Evolutionary conservation across 1,140 invertebrate genomes (phyloP), one percentile per base, ranked within the genome.

Genomic region (Caenorhabditis remanei): DNA sequence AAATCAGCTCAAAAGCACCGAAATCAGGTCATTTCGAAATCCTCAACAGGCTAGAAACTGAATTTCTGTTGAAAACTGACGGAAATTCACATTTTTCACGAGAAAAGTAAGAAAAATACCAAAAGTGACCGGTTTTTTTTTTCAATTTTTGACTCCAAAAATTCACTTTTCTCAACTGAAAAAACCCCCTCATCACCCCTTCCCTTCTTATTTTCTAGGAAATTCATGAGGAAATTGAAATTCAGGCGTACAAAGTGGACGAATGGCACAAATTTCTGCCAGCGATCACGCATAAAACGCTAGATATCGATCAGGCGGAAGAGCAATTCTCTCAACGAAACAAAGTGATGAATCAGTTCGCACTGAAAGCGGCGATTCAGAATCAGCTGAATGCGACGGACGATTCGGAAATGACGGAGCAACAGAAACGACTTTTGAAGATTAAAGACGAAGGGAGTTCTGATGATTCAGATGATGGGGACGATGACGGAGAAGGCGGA

Each of bases 311-410:
- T 65, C 90, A 93, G 50, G 91, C 92, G 11, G 91, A 92, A 48
- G 92, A 92, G 61, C 87, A 91, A 83, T 92, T 92, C 56, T 87
- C 87, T 16, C 87, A 89, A 19, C 87, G 91, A 16, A 88, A 89
- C 61, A 90, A 90, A 84, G 92, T 92, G 19, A 90, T 92, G 84
- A 92, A 92, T 87, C 92, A 93, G 50, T 92, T 92, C 87, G 91
- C 91, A 40, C 65, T 93, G 55, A 92, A 93, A 88, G 91, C 92
- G 13, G 88, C 92, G 56, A 92, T 92, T 24, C 85, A 91, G 67
- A 85, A 90, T 53, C 83, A 88, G 83, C 14, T 92, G 58, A 90
- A 90, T 58, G 89, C 89, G 16, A 67, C 87, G 14, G 92, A 92
- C 32, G 92, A 92, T 16, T 90, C 40, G 40, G 53, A 84, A 13